Percentiles rank a stretch among this genome's conserved stretches.
Conservation (phyloP, 2,113 vertebrate species). For the Promerops cafer region DNA sequence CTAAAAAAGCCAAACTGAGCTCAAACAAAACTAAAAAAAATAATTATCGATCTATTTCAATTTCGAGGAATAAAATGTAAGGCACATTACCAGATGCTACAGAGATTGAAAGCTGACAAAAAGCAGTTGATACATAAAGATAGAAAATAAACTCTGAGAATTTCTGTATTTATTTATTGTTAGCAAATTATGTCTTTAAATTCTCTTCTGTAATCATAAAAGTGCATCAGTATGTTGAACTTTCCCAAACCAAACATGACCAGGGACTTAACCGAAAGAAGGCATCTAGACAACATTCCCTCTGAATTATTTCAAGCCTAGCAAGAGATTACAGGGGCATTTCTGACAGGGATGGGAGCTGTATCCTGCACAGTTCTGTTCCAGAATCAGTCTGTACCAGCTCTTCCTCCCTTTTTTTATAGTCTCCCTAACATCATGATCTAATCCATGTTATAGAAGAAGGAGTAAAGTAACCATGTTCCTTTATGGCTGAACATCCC, state of each 20-base stretch:
- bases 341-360: not conserved
- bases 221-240: not conserved
- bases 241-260: not conserved
- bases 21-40: not conserved
- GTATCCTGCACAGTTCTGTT: not conserved
- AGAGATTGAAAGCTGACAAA: not conserved
- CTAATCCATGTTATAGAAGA: not conserved
- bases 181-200: not conserved
- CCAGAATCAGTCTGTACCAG: rapidly evolving
- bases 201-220: not conserved
- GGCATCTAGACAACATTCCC: not conserved
- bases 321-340: not conserved
- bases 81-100: not conserved
- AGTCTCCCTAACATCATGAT: not conserved
- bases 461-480: not conserved
- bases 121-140: not conserved
- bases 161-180: not conserved
- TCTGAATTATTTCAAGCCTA: not conserved
- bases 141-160: not conserved
- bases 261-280: not conserved
- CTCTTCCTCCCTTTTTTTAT: not conserved
- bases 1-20: not conserved
- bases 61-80: not conserved
- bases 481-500: not conserved
- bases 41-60: not conserved